Conservation (phyloP, 2,113 vertebrate species). For the Collichthys lucidus region DNA sequence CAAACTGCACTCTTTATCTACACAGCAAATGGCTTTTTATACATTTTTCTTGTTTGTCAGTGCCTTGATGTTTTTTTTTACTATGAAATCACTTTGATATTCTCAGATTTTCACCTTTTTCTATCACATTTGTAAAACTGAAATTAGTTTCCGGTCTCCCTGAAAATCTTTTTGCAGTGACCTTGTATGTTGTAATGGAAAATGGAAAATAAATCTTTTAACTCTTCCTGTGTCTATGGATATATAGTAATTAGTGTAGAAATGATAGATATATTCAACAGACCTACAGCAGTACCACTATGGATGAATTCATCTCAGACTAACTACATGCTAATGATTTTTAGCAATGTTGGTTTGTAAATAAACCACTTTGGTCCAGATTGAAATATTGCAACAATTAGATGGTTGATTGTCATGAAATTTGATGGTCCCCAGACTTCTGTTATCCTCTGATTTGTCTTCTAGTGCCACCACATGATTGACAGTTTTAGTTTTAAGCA, state of each 20-base stretch:
- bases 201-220: conserved; percentile 77
- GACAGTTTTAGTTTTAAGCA: too few relatives aligned
- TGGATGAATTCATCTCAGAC: too few relatives aligned
- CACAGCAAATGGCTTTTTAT: conserved; percentile 70
- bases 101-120: conserved; percentile 76
- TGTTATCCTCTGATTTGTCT: too few relatives aligned
- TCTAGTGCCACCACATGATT: too few relatives aligned
- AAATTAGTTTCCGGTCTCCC: conserved; percentile 56
- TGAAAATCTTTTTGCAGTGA: conserved; percentile 74
- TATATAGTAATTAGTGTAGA: neutral
- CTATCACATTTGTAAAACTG: conserved; percentile 79
- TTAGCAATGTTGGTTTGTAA: too few relatives aligned
- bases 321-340: too few relatives aligned
- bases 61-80: conserved; percentile 81
- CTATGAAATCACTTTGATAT: conserved; percentile 76
- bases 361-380: too few relatives aligned
- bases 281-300: too few relatives aligned
- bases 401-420: too few relatives aligned
- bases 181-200: conserved; percentile 72
- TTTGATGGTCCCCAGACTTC: too few relatives aligned
- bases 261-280: neutral
- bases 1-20: conserved; percentile 42
- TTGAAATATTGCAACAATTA: too few relatives aligned
- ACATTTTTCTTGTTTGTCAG: conserved; percentile 75
- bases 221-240: conserved; percentile 11